Evolutionary conservation across 2,113 vertebrate species (phyloP), one percentile per base, ranked within the genome.

Genomic region (Ranitomeya variabilis): DNA sequence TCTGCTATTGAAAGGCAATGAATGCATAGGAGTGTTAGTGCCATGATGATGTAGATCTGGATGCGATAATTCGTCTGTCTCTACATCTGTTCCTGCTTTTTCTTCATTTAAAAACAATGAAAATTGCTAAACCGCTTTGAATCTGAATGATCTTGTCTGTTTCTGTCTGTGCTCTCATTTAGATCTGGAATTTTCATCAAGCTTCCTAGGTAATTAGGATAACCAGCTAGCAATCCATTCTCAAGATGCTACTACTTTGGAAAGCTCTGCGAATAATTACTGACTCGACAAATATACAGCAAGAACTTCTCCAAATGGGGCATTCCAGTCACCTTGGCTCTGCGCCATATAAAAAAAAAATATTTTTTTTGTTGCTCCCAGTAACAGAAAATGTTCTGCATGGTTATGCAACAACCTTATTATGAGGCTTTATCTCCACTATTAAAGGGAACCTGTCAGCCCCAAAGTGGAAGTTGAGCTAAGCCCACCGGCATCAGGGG

Each of bases 211-310:
- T 77, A 62, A 77, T 86, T 64, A 77, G 69, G 54, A 59, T 86
- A 77, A 86, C 84, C 71, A 77, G 69, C 71, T 62, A 76, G 51
- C 83, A 85, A 85, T 85, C 54, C 10, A 55, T 84, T 52, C 64
- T 71, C 19, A n/a, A 23, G 19, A 37, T 14, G 71, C 71, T 13
- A 14, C 23, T 31, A 14, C 67, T 77, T 74, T 86, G 84, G 57
- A 31, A 37, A 37, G 21, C 84, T 60, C 15, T 62, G 13, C 16
- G 18, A 86, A 76, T 55, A 86, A 77, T 86, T 86, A 62, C 31
- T 5, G 18, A 60, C 62, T 13, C n/a, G 57, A 60, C 37, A 86
- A 77, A 23, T 45, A 3, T 55, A 8, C 69, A 76, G 54, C 54
- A 76, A 62, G 71, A 60, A 59, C 54, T 59, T 76, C 67, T 55